Percentiles rank a stretch among this genome's conserved stretches.
These are phyloP conservation scores for Ctenomys sociabilis DNA, from an alignment of 2,113 vertebrate genomes.

Conservation along the genomic window DNA sequence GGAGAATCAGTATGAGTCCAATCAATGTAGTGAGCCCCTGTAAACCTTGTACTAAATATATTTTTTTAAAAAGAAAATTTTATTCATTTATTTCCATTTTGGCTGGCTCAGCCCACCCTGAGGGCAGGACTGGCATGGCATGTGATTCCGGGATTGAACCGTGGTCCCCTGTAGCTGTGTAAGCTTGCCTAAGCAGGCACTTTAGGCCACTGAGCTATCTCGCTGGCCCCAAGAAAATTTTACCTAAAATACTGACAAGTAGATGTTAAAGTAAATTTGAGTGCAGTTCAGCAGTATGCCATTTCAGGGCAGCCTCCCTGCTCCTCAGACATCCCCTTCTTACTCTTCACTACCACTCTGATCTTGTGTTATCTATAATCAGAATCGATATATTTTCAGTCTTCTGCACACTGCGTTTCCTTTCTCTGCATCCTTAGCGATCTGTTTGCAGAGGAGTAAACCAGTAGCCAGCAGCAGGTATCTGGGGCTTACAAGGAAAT, in stretches of 20 bases:
- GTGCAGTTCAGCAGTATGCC: neutral
- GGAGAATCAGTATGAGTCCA: too few relatives aligned
- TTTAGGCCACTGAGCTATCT: too few relatives aligned
- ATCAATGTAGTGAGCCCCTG: too few relatives aligned
- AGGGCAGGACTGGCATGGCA: too few relatives aligned
- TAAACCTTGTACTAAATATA: too few relatives aligned
- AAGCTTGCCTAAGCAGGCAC: too few relatives aligned
- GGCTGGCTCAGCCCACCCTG: too few relatives aligned
- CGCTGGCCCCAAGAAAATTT: neutral
- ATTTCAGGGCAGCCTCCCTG: neutral
- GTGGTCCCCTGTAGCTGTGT: too few relatives aligned
- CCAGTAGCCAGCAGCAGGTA: rapidly evolving
- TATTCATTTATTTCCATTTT: too few relatives aligned
- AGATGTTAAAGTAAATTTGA: slow-evolving; percentile 32
- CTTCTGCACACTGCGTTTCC: neutral
- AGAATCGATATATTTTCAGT: neutral
- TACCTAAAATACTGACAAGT: neutral
- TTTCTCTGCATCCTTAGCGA: neutral
- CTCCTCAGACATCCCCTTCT: neutral
- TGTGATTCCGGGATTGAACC: too few relatives aligned
- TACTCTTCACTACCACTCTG: neutral
- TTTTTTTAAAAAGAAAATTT: too few relatives aligned
- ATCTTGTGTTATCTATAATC: neutral
- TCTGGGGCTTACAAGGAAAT: neutral
- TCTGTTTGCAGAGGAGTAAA: neutral